phyloP scores from a whole-genome alignment of 1,140 invertebrate genomes.

The Colletes gigas region DNA sequence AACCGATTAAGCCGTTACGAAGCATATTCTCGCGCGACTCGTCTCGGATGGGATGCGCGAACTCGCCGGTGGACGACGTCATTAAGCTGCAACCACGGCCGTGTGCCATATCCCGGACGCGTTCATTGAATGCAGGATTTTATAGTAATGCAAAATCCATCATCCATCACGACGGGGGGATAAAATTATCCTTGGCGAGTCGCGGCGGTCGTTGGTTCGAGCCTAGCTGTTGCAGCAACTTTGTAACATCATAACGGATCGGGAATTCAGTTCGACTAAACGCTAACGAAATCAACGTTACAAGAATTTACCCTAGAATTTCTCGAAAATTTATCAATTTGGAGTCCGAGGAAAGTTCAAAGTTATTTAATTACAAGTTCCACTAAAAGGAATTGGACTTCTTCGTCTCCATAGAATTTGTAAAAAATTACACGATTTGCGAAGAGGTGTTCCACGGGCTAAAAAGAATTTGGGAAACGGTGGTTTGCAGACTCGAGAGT shows the following conservation, averaged over 20 bases:
- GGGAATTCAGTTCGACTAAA: not conserved
- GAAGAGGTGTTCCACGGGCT: too few relatives aligned
- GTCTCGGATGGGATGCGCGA: conserved; percentile 29
- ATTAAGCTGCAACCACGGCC: conserved; percentile 46
- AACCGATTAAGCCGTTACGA: conserved; percentile 53
- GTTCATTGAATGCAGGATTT: conserved; percentile 52
- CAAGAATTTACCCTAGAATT: too few relatives aligned
- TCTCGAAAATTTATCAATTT: too few relatives aligned
- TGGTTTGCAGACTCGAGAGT: not conserved
- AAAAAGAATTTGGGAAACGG: too few relatives aligned
- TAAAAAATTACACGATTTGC: too few relatives aligned
- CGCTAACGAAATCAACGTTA: not conserved
- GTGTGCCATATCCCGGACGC: conserved; percentile 44
- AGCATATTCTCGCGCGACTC: conserved; percentile 46
- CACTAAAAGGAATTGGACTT: too few relatives aligned
- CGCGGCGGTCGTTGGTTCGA: not conserved
- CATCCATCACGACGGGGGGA: conserved; percentile 7
- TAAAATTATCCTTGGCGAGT: conserved; percentile 26
- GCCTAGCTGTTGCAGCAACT: not conserved
- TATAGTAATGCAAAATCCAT: conserved; percentile 13
- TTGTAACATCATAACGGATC: not conserved
- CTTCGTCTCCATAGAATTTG: too few relatives aligned
- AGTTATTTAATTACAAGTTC: too few relatives aligned
- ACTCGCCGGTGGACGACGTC: conserved; percentile 38
- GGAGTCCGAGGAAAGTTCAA: too few relatives aligned